Conservation (phyloP, 2,113 vertebrate species). For the Recurvirostra avosetta region DNA sequence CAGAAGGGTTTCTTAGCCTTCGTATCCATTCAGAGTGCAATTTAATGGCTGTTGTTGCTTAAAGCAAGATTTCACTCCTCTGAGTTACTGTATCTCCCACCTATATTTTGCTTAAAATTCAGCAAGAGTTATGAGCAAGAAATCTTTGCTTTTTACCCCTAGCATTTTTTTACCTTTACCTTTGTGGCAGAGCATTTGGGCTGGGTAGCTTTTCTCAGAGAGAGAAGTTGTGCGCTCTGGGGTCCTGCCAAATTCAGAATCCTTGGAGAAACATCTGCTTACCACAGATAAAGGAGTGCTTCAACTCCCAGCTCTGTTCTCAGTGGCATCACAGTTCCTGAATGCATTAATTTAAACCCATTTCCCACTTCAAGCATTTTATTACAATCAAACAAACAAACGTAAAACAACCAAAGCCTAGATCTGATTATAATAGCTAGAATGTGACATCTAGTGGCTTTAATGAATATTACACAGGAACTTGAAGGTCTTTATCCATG, state of each 20-base stretch:
- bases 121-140: background rate
- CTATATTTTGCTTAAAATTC: background rate
- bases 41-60: background rate
- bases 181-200: background rate
- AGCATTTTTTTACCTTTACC: background rate
- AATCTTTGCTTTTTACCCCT: background rate
- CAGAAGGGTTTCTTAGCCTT: background rate
- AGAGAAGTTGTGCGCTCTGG: background rate
- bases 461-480: background rate
- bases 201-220: background rate
- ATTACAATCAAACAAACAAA: background rate
- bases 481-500: background rate
- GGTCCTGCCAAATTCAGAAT: background rate
- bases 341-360: background rate
- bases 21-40: background rate
- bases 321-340: background rate
- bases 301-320: background rate
- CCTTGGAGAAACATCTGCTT: background rate
- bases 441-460: slow-evolving; percentile 64
- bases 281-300: background rate
- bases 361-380: background rate
- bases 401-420: rapidly evolving
- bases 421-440: background rate
- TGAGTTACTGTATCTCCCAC: background rate
- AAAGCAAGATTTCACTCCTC: background rate